These are phyloP conservation scores for Herminia tarsipennalis DNA, from an alignment of 2,888 invertebrate species.

Conservation along the genomic window DNA sequence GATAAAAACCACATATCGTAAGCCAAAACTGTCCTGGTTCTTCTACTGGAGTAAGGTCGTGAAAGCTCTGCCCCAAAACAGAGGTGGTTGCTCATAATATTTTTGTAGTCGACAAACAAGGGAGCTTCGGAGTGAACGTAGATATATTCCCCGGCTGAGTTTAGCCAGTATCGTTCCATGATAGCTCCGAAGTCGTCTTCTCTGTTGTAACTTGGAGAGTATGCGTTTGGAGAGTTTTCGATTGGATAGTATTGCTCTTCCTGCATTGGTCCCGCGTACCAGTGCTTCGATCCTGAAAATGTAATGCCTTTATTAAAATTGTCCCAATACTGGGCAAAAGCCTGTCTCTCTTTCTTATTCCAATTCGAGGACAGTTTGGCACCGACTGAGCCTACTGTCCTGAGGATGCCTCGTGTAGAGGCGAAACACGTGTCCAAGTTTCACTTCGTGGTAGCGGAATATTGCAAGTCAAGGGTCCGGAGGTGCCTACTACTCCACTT, in stretches of 20 bases:
- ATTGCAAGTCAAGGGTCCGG: too few relatives aligned
- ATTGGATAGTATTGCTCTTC: slow-evolving; percentile 87
- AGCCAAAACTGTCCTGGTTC: slow-evolving; percentile 71
- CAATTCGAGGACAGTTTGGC: too few relatives aligned
- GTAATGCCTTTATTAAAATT: neutral
- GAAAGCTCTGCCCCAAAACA: slow-evolving; percentile 86
- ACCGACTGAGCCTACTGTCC: too few relatives aligned
- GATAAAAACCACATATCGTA: slow-evolving; percentile 87
- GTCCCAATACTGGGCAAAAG: too few relatives aligned
- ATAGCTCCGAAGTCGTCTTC: slow-evolving; percentile 84
- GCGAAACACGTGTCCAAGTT: too few relatives aligned
- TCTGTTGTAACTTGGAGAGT: slow-evolving; percentile 84
- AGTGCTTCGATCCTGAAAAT: slow-evolving; percentile 76
- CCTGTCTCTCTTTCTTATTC: too few relatives aligned
- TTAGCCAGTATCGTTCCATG: slow-evolving; percentile 90
- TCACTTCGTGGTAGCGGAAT: too few relatives aligned
- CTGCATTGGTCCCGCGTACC: slow-evolving; percentile 90
- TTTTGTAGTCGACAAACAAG: slow-evolving; percentile 89
- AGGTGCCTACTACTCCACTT: too few relatives aligned
- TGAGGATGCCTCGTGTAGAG: too few relatives aligned
- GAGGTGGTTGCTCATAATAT: slow-evolving; percentile 76
- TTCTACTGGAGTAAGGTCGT: slow-evolving; percentile 80
- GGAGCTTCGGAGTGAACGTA: slow-evolving; percentile 87
- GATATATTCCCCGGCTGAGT: slow-evolving; percentile 89
- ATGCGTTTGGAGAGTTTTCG: slow-evolving; percentile 78